Conservation (phyloP, 2,888 invertebrate species). For the Aspidiotus destructor region DNA sequence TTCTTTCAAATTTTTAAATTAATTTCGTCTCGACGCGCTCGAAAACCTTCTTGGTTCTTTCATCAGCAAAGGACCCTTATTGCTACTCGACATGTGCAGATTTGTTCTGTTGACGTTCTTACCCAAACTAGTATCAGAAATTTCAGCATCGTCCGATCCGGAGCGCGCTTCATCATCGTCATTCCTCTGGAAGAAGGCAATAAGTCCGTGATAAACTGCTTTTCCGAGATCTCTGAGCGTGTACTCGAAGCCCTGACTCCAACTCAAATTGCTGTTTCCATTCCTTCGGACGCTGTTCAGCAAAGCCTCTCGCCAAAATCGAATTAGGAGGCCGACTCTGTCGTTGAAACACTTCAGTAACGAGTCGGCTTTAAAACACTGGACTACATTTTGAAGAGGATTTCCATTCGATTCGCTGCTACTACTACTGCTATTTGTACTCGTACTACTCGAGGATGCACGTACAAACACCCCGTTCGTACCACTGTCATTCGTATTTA, state of each 20-base stretch:
- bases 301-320: constrained; percentile 17
- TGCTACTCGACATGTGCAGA: too few relatives aligned
- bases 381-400: constrained; percentile 23
- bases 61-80: too few relatives aligned
- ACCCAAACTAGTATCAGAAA: constrained; percentile 17
- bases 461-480: constrained; percentile 3
- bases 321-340: constrained; percentile 13
- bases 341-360: constrained; percentile 27
- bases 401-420: constrained; percentile 11
- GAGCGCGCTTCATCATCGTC: constrained; percentile 16
- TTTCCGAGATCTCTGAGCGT: constrained; percentile 35
- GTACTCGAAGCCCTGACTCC: constrained; percentile 32
- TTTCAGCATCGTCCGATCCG: constrained; percentile 10
- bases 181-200: constrained; percentile 29
- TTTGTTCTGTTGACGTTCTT: neutral
- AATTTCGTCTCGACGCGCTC: too few relatives aligned
- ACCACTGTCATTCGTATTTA: constrained; percentile 4
- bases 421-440: neutral
- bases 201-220: constrained; percentile 34
- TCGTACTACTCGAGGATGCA: neutral
- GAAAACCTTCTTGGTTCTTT: too few relatives aligned
- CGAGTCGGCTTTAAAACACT: constrained; percentile 25
- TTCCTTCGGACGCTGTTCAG: constrained; percentile 23
- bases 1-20: too few relatives aligned
- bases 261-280: constrained; percentile 13